Evolutionary conservation across 2,797 vertebrate genomes (phyloP).

Genomic region (Dendrocincla fuliginosa): DNA sequence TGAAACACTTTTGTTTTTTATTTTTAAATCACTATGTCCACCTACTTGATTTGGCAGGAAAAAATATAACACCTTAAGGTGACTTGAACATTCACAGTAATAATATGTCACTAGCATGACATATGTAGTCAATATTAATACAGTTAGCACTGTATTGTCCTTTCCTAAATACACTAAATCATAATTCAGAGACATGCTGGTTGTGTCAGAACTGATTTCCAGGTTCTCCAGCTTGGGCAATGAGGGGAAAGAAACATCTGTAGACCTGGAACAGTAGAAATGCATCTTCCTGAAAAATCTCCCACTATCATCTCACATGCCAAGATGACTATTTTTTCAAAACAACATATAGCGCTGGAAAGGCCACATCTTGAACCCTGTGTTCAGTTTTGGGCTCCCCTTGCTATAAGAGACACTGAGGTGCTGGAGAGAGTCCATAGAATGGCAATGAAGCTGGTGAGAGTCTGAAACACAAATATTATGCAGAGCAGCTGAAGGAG

Average conservation of each 20-base stretch:
- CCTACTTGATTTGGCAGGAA: neutral
- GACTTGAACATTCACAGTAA: neutral
- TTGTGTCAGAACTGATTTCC: neutral
- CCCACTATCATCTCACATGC: neutral
- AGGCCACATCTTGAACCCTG: accelerated
- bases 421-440: neutral
- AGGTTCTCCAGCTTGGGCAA: neutral
- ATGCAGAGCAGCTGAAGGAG: neutral
- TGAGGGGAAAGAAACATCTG: neutral
- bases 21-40: neutral
- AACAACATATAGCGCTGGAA: neutral
- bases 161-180: neutral
- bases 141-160: neutral
- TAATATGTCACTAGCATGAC: neutral
- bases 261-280: neutral
- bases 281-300: neutral
- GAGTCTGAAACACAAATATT: neutral
- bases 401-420: neutral
- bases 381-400: neutral
- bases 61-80: neutral
- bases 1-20: neutral
- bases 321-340: neutral
- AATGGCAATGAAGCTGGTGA: neutral
- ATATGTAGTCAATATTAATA: no score
- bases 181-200: neutral